A percentile compares a stretch with the other conserved stretches of the same genome.
Evolutionary conservation across 1,140 invertebrate species (phyloP).

Genomic region (Andricus grossulariae): DNA sequence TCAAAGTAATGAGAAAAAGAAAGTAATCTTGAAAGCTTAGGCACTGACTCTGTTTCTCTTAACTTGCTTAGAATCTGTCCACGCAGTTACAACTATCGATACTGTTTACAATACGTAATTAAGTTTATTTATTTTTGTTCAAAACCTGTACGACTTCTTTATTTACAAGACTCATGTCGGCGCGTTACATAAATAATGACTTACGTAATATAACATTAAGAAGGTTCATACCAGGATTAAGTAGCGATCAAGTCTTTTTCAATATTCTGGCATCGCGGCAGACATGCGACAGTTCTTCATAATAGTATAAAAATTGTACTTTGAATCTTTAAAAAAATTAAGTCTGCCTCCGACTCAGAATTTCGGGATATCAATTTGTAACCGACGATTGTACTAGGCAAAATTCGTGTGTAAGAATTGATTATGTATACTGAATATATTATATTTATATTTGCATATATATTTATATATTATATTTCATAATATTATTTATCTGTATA

Average conservation of each 20-base stretch:
- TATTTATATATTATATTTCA: conserved; percentile 5
- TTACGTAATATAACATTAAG: conserved; percentile 26
- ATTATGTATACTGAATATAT: conserved; percentile 2
- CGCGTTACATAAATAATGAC: conserved; percentile 26
- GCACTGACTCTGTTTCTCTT: background rate
- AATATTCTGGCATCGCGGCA: background rate
- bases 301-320: conserved; percentile 48
- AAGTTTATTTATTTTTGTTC: conserved; percentile 15
- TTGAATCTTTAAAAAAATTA: background rate
- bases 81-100: conserved; percentile 11
- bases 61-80: background rate
- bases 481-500: too few species aligned
- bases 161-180: conserved; percentile 26
- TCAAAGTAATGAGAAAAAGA: too few species aligned
- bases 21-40: background rate
- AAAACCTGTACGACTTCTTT: conserved; percentile 28
- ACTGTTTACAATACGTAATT: conserved; percentile 17
- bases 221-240: conserved; percentile 23
- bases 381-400: conserved; percentile 3
- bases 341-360: background rate
- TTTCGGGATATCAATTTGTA: background rate
- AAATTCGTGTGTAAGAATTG: background rate
- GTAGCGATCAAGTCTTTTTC: background rate
- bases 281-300: background rate
- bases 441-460: background rate